Base-by-base conservation (phyloP, 2,888 invertebrate species). In the Thereva nobilitata region DNA sequence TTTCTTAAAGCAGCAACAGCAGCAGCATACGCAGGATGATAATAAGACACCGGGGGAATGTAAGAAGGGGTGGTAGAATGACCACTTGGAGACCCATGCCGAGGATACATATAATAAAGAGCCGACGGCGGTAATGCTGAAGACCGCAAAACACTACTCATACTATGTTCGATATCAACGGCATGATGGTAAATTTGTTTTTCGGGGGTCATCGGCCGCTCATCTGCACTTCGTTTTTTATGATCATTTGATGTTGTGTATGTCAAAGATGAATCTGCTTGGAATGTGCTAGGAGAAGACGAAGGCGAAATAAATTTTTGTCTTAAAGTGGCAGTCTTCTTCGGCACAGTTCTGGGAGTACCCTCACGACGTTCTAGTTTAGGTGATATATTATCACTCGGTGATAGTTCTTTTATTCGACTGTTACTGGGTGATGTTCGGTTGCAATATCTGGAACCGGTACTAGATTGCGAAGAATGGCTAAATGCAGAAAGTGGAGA, bases 261-360 rank as follows among this genome's bases (percentile, higher is more conserved):
- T 37, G 49, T 49, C 38, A 63, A 38, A 10, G 56, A 35, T 12
- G 61, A 52, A n/a, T 49, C 40, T 8, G 8, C 38, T 37, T 49
- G 40, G 37, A 52, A 50, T 40, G 44, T 23, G n/a, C 10, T 40
- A 10, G 64, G 54, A 40, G 71, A 73, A 68, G 79, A 73, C 67
- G 77, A 76, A 6, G 82, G 81, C 49, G 82, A 81, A 71, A 82
- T 82, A 71, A 82, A 83, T 74, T 82, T 80, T 67, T 81, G 79
- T 68, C 80, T 79, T 71, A 81, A 78, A 68, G 81, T 79, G 71
- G 78, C 80, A 79, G 81, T 79, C 78, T 79, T 79, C 75, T 80
- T 81, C 75, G 81, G 80, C 74, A 80, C 79, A 72, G 80, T 79
- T 72, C 80, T 76, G 72, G 78, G 79, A 67, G 74, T 75, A 64